Percentiles rank a stretch among this genome's conserved stretches.
phyloP scores from a whole-genome alignment of 2,888 invertebrate genomes.

The Erebia epiphron region DNA sequence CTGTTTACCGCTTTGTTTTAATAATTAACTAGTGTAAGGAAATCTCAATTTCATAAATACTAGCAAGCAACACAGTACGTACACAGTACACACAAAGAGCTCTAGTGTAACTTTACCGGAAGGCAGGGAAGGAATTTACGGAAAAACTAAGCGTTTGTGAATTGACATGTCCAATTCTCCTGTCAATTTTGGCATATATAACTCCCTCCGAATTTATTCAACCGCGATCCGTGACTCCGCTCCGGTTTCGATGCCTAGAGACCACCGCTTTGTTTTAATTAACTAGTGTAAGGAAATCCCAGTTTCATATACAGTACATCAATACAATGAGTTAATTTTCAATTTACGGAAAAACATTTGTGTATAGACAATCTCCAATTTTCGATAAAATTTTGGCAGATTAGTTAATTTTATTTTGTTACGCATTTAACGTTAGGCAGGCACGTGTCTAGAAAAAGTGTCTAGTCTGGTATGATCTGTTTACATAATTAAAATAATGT shows the following conservation, averaged over 20 bases:
- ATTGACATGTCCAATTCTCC: conserved; percentile 42
- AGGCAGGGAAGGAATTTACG: too few species aligned
- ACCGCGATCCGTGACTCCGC: conserved; percentile 60
- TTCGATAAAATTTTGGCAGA: too few species aligned
- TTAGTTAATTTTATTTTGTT: too few species aligned
- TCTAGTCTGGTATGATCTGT: too few species aligned
- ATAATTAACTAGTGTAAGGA: conserved; percentile 2
- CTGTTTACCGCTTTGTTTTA: conserved; percentile 11
- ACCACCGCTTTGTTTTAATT: conserved; percentile 10
- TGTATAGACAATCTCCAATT: too few species aligned
- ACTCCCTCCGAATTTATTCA: conserved; percentile 81
- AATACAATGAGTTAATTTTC: background rate
- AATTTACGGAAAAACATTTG: too few species aligned
- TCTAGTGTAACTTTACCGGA: too few species aligned
- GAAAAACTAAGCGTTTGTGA: too few species aligned
- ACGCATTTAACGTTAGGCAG: too few species aligned
- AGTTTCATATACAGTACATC: background rate
- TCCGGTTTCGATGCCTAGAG: background rate
- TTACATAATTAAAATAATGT: too few species aligned
- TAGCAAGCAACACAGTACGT: background rate
- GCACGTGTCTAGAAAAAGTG: too few species aligned
- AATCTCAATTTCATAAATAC: background rate
- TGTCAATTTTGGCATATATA: conserved; percentile 46
- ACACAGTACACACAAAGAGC: background rate
- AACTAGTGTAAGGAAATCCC: conserved; percentile 2